A percentile compares a stretch with the other conserved stretches of the same genome.
Evolutionary conservation across 2,888 invertebrate species (phyloP).

Genomic region (Corythucha ciliata): DNA sequence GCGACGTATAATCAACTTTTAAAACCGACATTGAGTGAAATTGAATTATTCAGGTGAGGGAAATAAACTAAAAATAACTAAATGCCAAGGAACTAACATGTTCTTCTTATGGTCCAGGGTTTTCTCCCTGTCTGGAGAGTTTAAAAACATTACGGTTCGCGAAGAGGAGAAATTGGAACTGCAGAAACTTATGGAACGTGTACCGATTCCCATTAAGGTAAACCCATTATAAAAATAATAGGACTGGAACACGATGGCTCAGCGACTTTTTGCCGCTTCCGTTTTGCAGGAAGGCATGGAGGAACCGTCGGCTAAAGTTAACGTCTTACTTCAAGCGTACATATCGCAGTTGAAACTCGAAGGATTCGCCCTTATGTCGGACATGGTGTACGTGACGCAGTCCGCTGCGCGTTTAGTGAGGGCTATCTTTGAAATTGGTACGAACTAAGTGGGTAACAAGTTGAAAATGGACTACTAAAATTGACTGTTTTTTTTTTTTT

Average conservation of each 20-base stretch:
- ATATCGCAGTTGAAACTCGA: constrained; percentile 97
- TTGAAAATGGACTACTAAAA: neutral
- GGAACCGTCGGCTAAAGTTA: constrained; percentile 93
- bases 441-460: constrained; percentile 11
- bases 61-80: no score
- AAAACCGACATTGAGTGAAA: constrained; percentile 93
- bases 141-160: constrained; percentile 81
- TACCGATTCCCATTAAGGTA: constrained; percentile 99
- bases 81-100: no score
- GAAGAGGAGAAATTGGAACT: constrained; percentile 96
- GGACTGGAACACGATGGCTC: neutral
- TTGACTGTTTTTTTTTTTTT: constrained; percentile 38
- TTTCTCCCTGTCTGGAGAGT: constrained; percentile 97
- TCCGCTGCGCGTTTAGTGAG: constrained; percentile 89
- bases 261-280: constrained; percentile 1
- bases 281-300: constrained; percentile 72
- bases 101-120: constrained; percentile 61
- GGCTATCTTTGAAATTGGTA: constrained; percentile 88
- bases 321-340: constrained; percentile 91
- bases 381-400: constrained; percentile 99
- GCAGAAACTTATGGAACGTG: constrained; percentile 88
- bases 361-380: constrained; percentile 96
- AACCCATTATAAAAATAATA: neutral
- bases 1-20: constrained; percentile 90
- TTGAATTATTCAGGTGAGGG: constrained; percentile 69